phyloP scores from a whole-genome alignment of 2,797 vertebrate genomes.

The Emydoidea blandingii region DNA sequence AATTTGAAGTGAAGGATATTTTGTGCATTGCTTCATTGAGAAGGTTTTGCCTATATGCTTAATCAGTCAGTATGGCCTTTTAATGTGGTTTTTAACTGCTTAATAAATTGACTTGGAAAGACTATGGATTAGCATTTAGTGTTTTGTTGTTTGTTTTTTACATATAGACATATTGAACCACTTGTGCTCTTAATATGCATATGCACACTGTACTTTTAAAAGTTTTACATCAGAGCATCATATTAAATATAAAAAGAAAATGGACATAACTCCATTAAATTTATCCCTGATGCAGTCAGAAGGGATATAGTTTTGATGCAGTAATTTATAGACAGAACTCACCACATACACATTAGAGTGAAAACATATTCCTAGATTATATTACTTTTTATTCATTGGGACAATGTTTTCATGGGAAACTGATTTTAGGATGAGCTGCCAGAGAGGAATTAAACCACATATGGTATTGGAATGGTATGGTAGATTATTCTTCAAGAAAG shows the following conservation, averaged over 20 bases:
- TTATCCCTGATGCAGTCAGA: not conserved
- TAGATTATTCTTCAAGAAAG: fast-evolving
- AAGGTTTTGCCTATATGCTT: not conserved
- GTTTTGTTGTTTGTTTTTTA: not conserved
- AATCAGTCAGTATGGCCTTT: not conserved
- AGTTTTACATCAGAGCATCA: not conserved
- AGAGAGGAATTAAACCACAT: not conserved
- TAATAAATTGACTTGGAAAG: conserved; percentile 16
- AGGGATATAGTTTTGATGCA: not conserved
- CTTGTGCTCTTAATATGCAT: not conserved
- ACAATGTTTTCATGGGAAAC: not conserved
- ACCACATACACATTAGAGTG: not conserved
- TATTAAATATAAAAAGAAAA: not conserved
- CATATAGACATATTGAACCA: not conserved
- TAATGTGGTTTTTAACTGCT: not conserved
- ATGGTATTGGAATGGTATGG: not conserved
- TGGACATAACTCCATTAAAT: not conserved
- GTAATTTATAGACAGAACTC: not conserved
- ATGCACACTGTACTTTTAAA: not conserved
- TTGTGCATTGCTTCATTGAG: not conserved
- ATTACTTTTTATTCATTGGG: not conserved
- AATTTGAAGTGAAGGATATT: not conserved
- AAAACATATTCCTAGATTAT: not conserved
- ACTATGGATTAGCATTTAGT: not conserved
- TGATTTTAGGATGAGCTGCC: not conserved